A percentile compares a stretch with the other conserved stretches of the same genome.
Evolutionary conservation across 64 coral and sea anemone genomes (phyloP).

Genomic region (Cladopsammia gracilis): DNA sequence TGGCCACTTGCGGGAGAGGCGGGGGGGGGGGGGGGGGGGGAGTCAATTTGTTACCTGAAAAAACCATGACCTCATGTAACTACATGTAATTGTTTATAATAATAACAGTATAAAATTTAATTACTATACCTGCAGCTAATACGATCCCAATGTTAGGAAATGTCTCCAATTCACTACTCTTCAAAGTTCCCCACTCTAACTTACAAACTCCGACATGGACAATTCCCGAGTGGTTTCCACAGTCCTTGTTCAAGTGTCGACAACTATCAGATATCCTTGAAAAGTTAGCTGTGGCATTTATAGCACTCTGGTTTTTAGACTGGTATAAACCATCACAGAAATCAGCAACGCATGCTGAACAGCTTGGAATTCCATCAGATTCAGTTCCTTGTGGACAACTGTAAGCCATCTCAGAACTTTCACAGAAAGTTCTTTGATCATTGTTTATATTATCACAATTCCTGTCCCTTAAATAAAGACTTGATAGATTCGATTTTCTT

Average conservation of each 20-base stretch:
- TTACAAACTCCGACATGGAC: constrained; percentile 23
- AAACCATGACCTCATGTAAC: no score
- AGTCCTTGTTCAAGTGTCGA: not conserved
- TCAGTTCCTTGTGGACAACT: not conserved
- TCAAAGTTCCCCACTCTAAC: constrained; percentile 51
- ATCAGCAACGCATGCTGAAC: not conserved
- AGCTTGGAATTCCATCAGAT: not conserved
- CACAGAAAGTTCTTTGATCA: not conserved
- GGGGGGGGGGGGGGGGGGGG: no score
- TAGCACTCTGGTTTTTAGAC: not conserved
- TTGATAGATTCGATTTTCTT: not conserved
- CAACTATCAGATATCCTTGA: not conserved
- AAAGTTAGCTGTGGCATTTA: not conserved
- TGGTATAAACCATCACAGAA: not conserved
- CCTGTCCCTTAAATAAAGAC: not conserved
- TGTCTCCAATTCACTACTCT: constrained; percentile 3
- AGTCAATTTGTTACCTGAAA: no score
- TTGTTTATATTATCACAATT: not conserved
- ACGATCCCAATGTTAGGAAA: constrained; percentile 16
- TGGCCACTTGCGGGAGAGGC: no score
- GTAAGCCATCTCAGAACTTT: not conserved
- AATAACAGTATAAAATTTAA: no score
- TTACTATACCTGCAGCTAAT: constrained; percentile 58
- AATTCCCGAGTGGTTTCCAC: not conserved
- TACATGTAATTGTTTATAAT: no score